Base-by-base conservation (phyloP, 2,888 invertebrate species). In the Troides helena region DNA sequence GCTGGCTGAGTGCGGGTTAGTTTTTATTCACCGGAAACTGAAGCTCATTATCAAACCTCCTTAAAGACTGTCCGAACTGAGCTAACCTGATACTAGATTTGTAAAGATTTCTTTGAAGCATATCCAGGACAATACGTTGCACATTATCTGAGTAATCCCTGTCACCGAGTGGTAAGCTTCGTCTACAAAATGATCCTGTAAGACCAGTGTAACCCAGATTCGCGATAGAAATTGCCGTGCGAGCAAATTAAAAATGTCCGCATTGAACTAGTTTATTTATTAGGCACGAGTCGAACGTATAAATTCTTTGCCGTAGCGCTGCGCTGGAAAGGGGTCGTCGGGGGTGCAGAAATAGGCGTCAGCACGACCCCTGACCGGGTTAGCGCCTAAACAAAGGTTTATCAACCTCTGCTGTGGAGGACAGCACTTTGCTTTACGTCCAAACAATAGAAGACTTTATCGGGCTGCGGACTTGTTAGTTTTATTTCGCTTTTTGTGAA, bases 291-390 rank as follows among this genome's bases (percentile, higher is more conserved):
- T 59, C 64, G 64, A 69, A 64, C 21, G 50, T 25, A 65, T 60
- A 65, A 62, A 67, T 69, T 53, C 18, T 68, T 60, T 60, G 39
- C 43, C 39, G 60, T 50, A 65, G 53, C 30, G 64, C 46, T 64
- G 53, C 30, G 64, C 46, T 64, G 56, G 36, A 61, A 69, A 57
- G 65, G 62, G 72, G 70, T 68, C 69, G 73, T 72, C 67, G 67
- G 23, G 65, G 43, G 72, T 73, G 74, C 72, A 77, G 74, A 78
- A 76, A 78, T 75, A 71, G 72, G 74, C 43, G 68, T 64, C 56
- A 70, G 30, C 68, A 68, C 76, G 74, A 79, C 79, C 79, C 72
- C 73, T 82, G 77, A 81, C 82, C 81, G 74, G 79, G 81, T 81
- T 80, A 77, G 67, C 77, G 69, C 70, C 72, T 76, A 75, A 75